Conservation (phyloP, 1,140 invertebrate genomes). For the Drosophila mojavensis region DNA sequence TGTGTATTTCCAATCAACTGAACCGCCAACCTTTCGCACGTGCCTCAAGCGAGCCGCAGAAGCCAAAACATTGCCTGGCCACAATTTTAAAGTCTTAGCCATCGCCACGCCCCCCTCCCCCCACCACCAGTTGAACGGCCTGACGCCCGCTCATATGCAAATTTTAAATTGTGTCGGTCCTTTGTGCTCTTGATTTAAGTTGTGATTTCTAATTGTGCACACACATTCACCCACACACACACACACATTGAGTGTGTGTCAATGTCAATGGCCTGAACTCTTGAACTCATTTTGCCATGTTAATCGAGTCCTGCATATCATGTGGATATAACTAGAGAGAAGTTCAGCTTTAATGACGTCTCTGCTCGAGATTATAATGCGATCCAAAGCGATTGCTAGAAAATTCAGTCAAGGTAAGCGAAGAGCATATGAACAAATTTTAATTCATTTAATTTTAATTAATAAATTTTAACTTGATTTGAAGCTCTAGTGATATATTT, state of each 20-base stretch:
- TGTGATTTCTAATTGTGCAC: slow-evolving; percentile 73
- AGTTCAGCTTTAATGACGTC: slow-evolving; percentile 73
- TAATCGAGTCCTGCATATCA: slow-evolving; percentile 1
- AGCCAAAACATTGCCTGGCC: slow-evolving; percentile 8
- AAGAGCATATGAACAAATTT: too few relatives aligned
- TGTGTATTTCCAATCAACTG: background rate
- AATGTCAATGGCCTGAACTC: slow-evolving; percentile 67
- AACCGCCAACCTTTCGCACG: background rate
- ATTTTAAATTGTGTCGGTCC: slow-evolving; percentile 66
- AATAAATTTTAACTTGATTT: too few relatives aligned
- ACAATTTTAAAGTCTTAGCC: slow-evolving; percentile 37
- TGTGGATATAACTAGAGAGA: slow-evolving; percentile 30
- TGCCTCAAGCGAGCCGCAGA: background rate
- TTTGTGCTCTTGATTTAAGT: slow-evolving; percentile 65
- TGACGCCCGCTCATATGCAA: slow-evolving; percentile 48
- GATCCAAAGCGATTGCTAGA: slow-evolving; percentile 79
- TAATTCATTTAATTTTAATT: too few relatives aligned
- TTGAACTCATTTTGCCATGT: slow-evolving; percentile 32
- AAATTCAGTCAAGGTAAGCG: slow-evolving; percentile 78
- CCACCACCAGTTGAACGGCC: too few relatives aligned
- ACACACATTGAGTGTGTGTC: slow-evolving; percentile 41
- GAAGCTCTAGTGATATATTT: too few relatives aligned
- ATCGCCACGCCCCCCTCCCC: background rate
- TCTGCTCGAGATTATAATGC: slow-evolving; percentile 78
- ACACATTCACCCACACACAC: slow-evolving; percentile 5